A percentile compares a stretch with the other conserved stretches of the same genome.
Evolutionary conservation across 2,888 invertebrate species (phyloP).

Genomic region (Lomographa bimaculata): DNA sequence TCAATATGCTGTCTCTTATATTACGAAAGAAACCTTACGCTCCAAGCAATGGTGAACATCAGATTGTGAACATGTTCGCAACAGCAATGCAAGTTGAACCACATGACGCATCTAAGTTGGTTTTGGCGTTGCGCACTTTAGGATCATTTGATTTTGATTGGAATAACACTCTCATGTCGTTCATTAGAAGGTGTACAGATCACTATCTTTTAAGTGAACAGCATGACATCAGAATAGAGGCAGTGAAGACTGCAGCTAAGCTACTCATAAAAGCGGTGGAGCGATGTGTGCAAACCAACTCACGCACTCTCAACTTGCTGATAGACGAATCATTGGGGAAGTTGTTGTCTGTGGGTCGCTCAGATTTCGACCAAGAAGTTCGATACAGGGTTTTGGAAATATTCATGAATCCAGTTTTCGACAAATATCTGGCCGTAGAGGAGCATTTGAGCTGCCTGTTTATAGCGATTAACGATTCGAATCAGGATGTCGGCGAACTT

Average conservation of each 20-base stretch:
- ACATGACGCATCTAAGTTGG: slow-evolving; percentile 92
- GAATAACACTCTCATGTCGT: slow-evolving; percentile 93
- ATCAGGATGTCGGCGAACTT: slow-evolving; percentile 96
- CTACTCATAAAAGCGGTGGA: slow-evolving; percentile 93
- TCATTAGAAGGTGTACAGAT: slow-evolving; percentile 96
- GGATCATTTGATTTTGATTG: slow-evolving; percentile 97
- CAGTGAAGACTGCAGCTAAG: slow-evolving; percentile 96
- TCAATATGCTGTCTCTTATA: slow-evolving; percentile 95
- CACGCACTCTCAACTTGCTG: slow-evolving; percentile 92
- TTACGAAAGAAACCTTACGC: slow-evolving; percentile 93
- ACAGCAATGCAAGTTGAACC: slow-evolving; percentile 78
- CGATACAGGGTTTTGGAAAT: slow-evolving; percentile 96
- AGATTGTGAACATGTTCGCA: slow-evolving; percentile 66
- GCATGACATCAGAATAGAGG: slow-evolving; percentile 94
- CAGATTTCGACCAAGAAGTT: slow-evolving; percentile 97
- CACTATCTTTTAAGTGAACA: slow-evolving; percentile 95
- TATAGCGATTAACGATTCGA: slow-evolving; percentile 97
- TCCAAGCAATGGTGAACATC: slow-evolving; percentile 81
- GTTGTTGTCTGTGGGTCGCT: slow-evolving; percentile 95
- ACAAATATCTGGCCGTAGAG: slow-evolving; percentile 96
- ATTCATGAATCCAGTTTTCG: slow-evolving; percentile 93
- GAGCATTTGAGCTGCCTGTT: slow-evolving; percentile 97
- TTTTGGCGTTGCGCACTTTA: slow-evolving; percentile 95
- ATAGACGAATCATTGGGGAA: slow-evolving; percentile 97
- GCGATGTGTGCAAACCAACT: slow-evolving; percentile 85